Percentiles rank a stretch among this genome's conserved stretches.
Conservation (phyloP, 2,888 invertebrate species). For the Tachystola acroxantha region DNA sequence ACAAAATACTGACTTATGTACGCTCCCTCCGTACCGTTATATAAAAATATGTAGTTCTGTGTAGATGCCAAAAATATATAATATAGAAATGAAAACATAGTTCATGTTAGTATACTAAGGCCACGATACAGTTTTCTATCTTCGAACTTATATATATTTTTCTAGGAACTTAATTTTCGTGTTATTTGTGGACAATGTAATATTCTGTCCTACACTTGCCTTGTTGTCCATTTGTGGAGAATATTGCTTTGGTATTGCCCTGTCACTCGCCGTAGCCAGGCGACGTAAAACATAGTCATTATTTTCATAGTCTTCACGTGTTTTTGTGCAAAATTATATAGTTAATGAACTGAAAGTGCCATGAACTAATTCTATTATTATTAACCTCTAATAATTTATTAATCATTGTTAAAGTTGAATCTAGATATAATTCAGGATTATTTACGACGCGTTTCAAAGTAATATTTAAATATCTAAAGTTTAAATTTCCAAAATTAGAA, state of each 20-base stretch:
- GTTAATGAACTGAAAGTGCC: slow-evolving; percentile 31
- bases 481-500: not conserved
- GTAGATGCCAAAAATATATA: slow-evolving; percentile 29
- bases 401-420: slow-evolving; percentile 21
- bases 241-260: not conserved
- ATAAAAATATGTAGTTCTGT: slow-evolving; percentile 7
- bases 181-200: slow-evolving; percentile 12
- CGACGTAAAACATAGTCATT: not conserved
- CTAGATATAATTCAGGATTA: slow-evolving; percentile 16
- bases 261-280: not conserved
- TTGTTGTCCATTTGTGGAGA: slow-evolving; percentile 21
- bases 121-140: not conserved
- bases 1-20: slow-evolving; percentile 32
- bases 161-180: slow-evolving; percentile 1
- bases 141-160: slow-evolving; percentile 7
- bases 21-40: slow-evolving; percentile 31
- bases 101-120: not conserved
- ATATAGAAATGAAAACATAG: no score
- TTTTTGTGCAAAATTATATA: slow-evolving; percentile 9
- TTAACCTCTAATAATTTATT: slow-evolving; percentile 22
- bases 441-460: slow-evolving; percentile 16
- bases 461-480: not conserved
- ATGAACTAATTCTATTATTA: slow-evolving; percentile 22
- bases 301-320: slow-evolving; percentile 14
- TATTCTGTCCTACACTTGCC: slow-evolving; percentile 26